Percentiles rank a stretch among this genome's conserved stretches.
Evolutionary conservation across 2,113 vertebrate species (phyloP).

Genomic region (Ardeotis arabs): DNA sequence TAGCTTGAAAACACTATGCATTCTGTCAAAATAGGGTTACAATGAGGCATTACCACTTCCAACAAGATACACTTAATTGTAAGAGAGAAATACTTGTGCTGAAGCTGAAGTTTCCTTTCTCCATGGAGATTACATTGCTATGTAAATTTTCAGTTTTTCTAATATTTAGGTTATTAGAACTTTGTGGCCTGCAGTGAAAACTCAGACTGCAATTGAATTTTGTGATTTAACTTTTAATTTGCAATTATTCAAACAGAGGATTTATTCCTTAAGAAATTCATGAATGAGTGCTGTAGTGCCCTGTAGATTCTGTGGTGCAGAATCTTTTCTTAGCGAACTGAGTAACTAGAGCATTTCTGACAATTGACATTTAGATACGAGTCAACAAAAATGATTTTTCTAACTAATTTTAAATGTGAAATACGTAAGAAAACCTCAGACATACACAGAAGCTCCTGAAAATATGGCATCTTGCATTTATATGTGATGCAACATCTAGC

Average conservation of each 20-base stretch:
- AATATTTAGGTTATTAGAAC: conserved; percentile 10
- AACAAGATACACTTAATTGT: background rate
- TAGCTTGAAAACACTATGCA: background rate
- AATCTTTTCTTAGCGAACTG: background rate
- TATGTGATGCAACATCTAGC: accelerated
- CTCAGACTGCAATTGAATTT: conserved; percentile 23
- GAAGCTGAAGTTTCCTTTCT: background rate
- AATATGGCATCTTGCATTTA: background rate
- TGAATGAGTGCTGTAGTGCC: background rate
- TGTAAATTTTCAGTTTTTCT: conserved; percentile 9
- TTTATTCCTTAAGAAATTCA: conserved; percentile 30
- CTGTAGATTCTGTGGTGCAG: background rate
- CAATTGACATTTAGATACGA: background rate
- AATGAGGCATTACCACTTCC: conserved; percentile 1
- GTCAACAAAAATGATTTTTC: background rate
- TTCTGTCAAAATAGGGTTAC: conserved; percentile 6
- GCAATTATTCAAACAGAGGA: conserved; percentile 34
- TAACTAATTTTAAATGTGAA: background rate
- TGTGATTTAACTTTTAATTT: conserved; percentile 28
- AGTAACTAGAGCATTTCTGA: background rate
- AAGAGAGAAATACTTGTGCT: background rate
- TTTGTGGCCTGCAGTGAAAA: conserved; percentile 17
- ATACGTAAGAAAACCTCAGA: background rate
- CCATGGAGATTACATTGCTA: background rate
- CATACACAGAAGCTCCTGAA: background rate